These are phyloP conservation scores for Lepidurus arcticus DNA, from an alignment of 1,140 invertebrate genomes.

Conservation along the genomic window DNA sequence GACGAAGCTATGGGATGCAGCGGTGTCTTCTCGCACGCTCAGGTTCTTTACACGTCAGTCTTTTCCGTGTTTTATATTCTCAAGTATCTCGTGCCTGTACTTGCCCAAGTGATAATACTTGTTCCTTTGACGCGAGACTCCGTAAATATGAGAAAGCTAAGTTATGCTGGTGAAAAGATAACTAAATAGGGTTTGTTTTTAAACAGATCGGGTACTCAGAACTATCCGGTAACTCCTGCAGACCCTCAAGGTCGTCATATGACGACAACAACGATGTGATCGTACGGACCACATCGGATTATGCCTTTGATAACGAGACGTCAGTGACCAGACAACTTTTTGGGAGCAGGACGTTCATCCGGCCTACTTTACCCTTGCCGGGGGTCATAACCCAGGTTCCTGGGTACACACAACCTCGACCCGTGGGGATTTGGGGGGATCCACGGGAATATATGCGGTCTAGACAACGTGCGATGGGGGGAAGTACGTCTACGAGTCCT, in stretches of 20 bases:
- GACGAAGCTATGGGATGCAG: constrained; percentile 49
- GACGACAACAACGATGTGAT: not conserved
- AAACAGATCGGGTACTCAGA: not conserved
- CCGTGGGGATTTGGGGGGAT: not conserved
- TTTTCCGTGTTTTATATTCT: constrained; percentile 47
- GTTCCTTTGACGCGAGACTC: constrained; percentile 42
- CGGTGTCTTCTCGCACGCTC: constrained; percentile 50
- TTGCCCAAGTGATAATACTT: constrained; percentile 51
- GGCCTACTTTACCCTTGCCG: constrained; percentile 4
- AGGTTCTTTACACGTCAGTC: constrained; percentile 49
- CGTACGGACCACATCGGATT: not conserved
- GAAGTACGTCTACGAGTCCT: not conserved
- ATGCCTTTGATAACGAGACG: not conserved
- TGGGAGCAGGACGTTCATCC: constrained; percentile 2
- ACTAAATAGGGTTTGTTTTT: not conserved
- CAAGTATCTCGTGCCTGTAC: constrained; percentile 51
- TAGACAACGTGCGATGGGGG: not conserved
- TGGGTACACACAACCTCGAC: not conserved
- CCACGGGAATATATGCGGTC: not conserved
- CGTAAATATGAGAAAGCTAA: not conserved
- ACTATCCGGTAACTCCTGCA: not conserved
- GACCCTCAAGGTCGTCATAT: not conserved
- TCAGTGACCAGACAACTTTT: not conserved
- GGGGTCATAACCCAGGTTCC: constrained; percentile 17
- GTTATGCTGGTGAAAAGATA: not conserved